Conservation (phyloP, 2,113 vertebrate genomes). For the Silurus meridionalis region DNA sequence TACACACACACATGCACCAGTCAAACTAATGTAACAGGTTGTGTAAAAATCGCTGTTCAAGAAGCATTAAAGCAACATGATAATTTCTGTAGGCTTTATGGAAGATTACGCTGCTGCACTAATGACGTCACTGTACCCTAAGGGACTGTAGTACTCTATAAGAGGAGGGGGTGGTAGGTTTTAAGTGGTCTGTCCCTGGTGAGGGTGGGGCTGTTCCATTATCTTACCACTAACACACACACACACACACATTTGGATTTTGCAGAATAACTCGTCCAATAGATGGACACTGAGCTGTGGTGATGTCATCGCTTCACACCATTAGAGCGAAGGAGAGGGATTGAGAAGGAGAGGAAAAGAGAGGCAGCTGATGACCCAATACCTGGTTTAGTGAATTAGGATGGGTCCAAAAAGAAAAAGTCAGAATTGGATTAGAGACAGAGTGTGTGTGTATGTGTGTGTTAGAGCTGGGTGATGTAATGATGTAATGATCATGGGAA, state of each 20-base stretch:
- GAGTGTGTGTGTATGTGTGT: not conserved
- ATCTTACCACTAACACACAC: conserved; percentile 9
- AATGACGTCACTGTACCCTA: conserved; percentile 22
- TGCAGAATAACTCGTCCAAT: conserved; percentile 55
- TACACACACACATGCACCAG: no score
- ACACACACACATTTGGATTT: conserved; percentile 39
- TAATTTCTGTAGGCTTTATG: not conserved
- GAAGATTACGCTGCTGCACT: conserved; percentile 6
- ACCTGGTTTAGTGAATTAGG: not conserved
- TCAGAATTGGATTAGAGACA: not conserved
- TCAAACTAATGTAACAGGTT: conserved; percentile 3
- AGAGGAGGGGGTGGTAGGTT: not conserved
- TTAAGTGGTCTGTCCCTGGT: conserved; percentile 20
- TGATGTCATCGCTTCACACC: conserved; percentile 70
- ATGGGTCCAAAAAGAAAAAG: not conserved
- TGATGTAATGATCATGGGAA: not conserved
- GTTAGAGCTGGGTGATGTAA: not conserved
- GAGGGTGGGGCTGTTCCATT: conserved; percentile 29
- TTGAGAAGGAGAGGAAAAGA: not conserved
- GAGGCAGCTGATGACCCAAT: not conserved
- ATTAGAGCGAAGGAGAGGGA: conserved; percentile 2
- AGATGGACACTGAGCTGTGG: conserved; percentile 64
- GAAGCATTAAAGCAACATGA: not conserved
- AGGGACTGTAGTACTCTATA: not conserved
- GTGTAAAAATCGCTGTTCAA: not conserved